Evolutionary conservation across 2,888 invertebrate species (phyloP).

Genomic region (Eudasyphora cyanicolor): DNA sequence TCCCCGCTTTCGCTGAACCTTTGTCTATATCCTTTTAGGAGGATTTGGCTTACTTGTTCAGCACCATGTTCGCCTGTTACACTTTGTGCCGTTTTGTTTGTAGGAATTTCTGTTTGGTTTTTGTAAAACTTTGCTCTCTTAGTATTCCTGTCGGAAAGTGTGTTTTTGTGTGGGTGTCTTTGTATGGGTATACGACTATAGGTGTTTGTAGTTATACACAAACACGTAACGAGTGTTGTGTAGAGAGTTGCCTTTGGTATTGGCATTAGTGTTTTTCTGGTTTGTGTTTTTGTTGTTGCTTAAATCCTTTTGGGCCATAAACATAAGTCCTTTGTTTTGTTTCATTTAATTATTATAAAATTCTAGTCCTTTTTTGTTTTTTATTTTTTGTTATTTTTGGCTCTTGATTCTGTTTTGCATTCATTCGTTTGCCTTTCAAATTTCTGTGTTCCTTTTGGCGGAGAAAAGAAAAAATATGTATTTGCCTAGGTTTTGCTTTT

Average conservation of each 20-base stretch:
- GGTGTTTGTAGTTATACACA: no score
- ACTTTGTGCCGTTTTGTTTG: constrained; percentile 20
- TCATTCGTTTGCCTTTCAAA: background rate
- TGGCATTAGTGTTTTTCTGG: background rate
- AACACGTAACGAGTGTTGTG: no score
- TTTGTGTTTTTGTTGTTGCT: background rate
- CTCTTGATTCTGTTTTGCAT: background rate
- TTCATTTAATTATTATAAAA: background rate
- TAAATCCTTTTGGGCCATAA: background rate
- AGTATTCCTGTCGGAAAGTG: background rate
- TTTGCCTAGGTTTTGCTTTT: background rate
- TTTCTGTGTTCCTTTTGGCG: no score
- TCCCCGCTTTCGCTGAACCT: no score
- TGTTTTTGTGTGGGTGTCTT: no score
- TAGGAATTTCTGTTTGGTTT: background rate
- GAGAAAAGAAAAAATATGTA: no score
- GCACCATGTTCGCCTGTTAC: constrained; percentile 3
- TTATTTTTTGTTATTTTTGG: background rate
- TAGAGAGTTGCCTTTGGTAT: background rate
- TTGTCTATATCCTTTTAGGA: background rate
- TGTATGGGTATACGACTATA: no score
- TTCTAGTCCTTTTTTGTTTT: background rate
- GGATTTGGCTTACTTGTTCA: background rate
- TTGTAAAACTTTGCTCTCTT: background rate
- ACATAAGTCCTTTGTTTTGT: background rate